A percentile compares a stretch with the other conserved stretches of the same genome.
phyloP scores from a whole-genome alignment of 2,797 vertebrate genomes.

The Onychomys arenicola region DNA sequence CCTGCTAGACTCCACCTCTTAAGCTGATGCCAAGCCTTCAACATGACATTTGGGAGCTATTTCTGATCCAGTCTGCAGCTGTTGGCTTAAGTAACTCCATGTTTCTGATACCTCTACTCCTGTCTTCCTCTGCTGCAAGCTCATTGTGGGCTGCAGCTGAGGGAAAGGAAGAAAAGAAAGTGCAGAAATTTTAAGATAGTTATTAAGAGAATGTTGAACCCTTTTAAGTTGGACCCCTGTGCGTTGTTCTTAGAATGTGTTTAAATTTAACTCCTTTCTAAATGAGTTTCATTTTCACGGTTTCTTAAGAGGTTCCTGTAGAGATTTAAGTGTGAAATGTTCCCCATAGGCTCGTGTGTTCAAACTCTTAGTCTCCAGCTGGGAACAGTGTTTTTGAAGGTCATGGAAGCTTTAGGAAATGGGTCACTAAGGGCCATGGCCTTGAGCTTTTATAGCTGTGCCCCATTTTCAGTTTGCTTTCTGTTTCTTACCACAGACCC shows the following conservation, averaged over 20 bases:
- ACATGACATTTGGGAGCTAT: not conserved
- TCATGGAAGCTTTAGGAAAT: not conserved
- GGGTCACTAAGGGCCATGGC: no score
- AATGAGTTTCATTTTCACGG: not conserved
- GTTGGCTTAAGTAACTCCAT: not conserved
- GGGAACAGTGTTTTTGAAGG: not conserved
- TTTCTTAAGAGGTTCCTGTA: not conserved
- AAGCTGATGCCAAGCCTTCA: not conserved
- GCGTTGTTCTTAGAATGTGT: not conserved
- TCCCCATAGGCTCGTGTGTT: not conserved
- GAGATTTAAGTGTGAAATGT: not conserved
- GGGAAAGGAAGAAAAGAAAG: not conserved
- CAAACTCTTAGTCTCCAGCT: not conserved
- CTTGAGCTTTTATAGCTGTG: not conserved
- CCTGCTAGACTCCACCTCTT: not conserved
- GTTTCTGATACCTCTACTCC: not conserved
- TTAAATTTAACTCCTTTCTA: not conserved
- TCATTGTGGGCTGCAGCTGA: not conserved
- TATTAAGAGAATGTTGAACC: not conserved
- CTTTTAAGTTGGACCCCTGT: not conserved
- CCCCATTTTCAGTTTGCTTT: not conserved
- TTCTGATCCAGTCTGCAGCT: not conserved
- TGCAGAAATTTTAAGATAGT: not conserved
- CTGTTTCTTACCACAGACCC: not conserved
- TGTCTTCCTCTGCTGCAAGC: not conserved